Conservation (phyloP, 1,140 invertebrate species). For the Heliconius nattereri region DNA sequence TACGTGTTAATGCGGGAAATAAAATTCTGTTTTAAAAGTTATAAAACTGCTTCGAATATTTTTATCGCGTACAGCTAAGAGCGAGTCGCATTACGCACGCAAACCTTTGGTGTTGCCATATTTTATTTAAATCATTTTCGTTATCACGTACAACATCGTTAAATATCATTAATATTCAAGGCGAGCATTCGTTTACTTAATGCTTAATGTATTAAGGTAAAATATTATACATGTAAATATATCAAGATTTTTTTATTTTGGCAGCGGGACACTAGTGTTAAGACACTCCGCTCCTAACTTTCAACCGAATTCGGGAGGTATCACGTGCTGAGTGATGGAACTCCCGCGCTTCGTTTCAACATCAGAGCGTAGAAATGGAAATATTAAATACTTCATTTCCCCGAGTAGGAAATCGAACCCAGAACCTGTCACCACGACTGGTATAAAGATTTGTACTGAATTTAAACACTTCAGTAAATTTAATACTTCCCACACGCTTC, state of each 20-base stretch:
- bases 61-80: conserved; percentile 15
- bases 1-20: not conserved
- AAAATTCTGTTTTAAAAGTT: conserved; percentile 8
- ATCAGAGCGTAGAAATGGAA: no score
- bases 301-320: no score
- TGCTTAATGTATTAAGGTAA: not conserved
- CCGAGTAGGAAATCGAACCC: no score
- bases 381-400: no score
- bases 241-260: not conserved
- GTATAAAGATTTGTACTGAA: not conserved
- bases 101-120: not conserved
- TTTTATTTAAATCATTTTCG: conserved; percentile 7
- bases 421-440: no score
- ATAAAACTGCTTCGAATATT: conserved; percentile 13
- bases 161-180: conserved; percentile 10
- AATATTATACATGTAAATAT: not conserved
- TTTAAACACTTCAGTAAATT: not conserved
- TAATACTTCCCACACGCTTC: not conserved
- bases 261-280: no score
- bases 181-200: not conserved
- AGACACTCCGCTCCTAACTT: no score
- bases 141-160: conserved; percentile 9
- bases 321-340: no score
- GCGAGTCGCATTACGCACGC: conserved; percentile 18
- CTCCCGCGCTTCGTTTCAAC: no score